phyloP scores from a whole-genome alignment of 2,113 vertebrate species.

The Oncorhynchus tshawytscha region DNA sequence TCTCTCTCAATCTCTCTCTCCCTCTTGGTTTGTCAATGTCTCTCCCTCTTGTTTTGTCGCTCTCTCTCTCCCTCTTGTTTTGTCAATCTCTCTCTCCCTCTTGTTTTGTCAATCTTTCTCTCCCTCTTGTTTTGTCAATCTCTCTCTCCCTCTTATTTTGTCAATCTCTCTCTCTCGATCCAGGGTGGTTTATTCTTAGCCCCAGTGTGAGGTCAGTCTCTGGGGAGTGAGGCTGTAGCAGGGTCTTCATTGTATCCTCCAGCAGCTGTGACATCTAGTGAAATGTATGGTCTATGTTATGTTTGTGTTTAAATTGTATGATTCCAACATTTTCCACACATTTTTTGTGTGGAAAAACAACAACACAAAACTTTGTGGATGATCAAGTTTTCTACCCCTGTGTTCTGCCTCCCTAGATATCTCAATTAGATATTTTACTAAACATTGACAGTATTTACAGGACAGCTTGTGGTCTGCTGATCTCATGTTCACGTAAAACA shows the following conservation, averaged over 20 bases:
- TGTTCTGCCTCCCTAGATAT: constrained; percentile 47
- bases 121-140: constrained; percentile 16
- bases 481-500: constrained; percentile 35
- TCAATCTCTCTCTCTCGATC: constrained; percentile 7
- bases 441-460: constrained; percentile 37
- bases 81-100: no score
- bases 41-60: no score
- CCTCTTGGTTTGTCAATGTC: no score
- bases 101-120: not conserved
- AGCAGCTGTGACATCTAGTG: not conserved
- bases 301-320: not conserved
- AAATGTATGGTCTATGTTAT: no score
- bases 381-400: constrained; percentile 2
- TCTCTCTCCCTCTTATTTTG: not conserved
- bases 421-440: constrained; percentile 45
- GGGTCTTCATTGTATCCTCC: constrained; percentile 36
- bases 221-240: constrained; percentile 36
- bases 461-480: constrained; percentile 10
- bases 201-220: constrained; percentile 59
- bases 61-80: no score
- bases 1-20: no score
- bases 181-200: constrained; percentile 63
- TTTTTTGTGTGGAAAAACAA: no score
- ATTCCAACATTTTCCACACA: not conserved
- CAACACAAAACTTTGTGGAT: no score